Conservation (phyloP, 2,797 vertebrate species). For the Brotula barbata region DNA sequence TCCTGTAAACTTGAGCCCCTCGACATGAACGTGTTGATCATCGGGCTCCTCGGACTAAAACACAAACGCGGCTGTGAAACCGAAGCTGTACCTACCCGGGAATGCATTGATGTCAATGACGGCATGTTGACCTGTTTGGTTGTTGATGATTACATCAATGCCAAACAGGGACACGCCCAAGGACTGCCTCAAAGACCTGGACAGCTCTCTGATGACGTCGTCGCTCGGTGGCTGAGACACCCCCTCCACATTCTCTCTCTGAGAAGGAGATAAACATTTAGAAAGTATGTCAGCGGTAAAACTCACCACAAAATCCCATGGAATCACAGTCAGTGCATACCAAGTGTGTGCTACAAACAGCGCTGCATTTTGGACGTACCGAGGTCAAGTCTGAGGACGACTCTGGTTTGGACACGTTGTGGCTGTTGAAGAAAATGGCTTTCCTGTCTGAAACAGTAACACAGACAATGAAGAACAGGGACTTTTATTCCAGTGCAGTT, state of each 20-base stretch:
- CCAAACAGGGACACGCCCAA: conserved; percentile 95
- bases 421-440: conserved; percentile 99
- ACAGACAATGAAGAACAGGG: not conserved
- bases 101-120: conserved; percentile 99
- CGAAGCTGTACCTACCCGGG: conserved; percentile 82
- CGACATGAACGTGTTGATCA: too few relatives aligned
- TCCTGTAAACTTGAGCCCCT: not conserved
- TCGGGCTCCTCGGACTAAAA: not conserved
- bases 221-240: conserved; percentile 89
- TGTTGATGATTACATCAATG: conserved; percentile 98
- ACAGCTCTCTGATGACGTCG: conserved; percentile 92
- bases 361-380: conserved; percentile 76
- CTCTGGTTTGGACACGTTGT: conserved; percentile 98
- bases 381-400: conserved; percentile 94
- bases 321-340: not conserved
- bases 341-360: not conserved
- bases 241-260: conserved; percentile 96
- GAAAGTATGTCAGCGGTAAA: not conserved
- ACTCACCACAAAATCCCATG: not conserved
- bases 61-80: not conserved
- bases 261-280: conserved; percentile 18
- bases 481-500: not conserved
- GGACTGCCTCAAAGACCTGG: conserved; percentile 86
- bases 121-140: conserved; percentile 94
- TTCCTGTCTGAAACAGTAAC: conserved; percentile 85